Base-by-base conservation (phyloP, 2,797 vertebrate species). In the Synaphobranchus kaupii region DNA sequence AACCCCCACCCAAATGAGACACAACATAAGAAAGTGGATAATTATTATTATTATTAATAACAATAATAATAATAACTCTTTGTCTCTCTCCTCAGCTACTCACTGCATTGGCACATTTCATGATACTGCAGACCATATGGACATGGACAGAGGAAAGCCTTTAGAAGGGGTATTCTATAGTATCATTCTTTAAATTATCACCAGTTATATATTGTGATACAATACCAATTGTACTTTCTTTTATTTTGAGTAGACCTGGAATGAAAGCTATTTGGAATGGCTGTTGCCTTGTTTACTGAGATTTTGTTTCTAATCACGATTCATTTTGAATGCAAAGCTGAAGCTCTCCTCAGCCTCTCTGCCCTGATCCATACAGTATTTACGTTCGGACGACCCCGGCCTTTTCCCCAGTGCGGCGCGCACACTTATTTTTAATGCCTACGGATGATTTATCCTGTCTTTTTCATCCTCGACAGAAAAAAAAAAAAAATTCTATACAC, bases 361-460 rank as follows among this genome's bases (percentile, higher is more conserved):
- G 28, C 50, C 81, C 48, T 83, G 81, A 20, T 28, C 54, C 28
- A 54, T 83, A 34, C 81, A 83, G 60, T 60, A 66, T 66, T 66
- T 84, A 63, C 31, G 63, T 47, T 12, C 34, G 7, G 84, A 44
- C 34, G 22, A 63, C 52, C 56, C 34, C 34, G 34, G 56, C 60
- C 39, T 68, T 44, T 47, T 84, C 56, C 54, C 39, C 10, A 20
- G n/a, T 25, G 84, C 39, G 5, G 39, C 44, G 25, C 50, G 60
- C 39, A 25, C 50, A 63, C 86, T 84, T 84, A 58, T 78, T 84
- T 87, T 73, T 39, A 87, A 83, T 87, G 83, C 83, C 66, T 84
- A 92, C 88, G 86, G 89, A 94, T 94, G 92, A 93, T 94, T 94
- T 94, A 94, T 94, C 88, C 90, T 89, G 68, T 90, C 86, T 90